phyloP scores from a whole-genome alignment of 2,113 vertebrate genomes.

The Synodontis membranacea region DNA sequence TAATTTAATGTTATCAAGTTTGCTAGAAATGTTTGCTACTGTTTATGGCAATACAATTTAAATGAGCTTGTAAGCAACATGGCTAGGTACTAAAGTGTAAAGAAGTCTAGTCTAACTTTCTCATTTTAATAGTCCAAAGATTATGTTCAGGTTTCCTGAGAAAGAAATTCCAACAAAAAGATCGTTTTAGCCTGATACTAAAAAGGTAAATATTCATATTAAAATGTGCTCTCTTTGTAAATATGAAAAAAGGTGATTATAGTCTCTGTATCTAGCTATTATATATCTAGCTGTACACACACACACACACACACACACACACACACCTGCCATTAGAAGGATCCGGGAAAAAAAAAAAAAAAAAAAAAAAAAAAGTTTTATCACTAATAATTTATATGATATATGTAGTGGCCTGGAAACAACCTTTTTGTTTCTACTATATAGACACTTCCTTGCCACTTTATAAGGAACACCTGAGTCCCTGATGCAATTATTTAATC shows the following conservation, averaged over 20 bases:
- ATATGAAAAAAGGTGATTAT: constrained; percentile 3
- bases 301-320: neutral
- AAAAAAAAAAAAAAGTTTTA: no score
- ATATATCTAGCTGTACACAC: neutral
- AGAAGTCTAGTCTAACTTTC: neutral
- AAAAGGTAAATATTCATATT: neutral
- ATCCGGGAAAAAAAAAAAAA: no score
- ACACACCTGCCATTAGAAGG: neutral
- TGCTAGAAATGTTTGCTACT: neutral
- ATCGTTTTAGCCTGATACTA: neutral
- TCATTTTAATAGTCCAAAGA: neutral
- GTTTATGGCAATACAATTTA: neutral
- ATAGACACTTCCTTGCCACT: no score
- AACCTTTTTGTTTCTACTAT: neutral
- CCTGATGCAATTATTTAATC: no score
- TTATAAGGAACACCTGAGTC: no score
- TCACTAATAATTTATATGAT: neutral
- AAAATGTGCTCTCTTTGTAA: neutral
- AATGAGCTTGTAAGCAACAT: neutral
- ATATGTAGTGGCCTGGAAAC: neutral
- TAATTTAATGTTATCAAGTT: neutral
- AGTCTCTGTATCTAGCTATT: neutral
- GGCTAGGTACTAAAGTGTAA: neutral
- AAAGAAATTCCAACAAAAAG: neutral
- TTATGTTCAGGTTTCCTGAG: neutral